phyloP scores from a whole-genome alignment of 2,888 invertebrate genomes.

The Drosophila eohydei region DNA sequence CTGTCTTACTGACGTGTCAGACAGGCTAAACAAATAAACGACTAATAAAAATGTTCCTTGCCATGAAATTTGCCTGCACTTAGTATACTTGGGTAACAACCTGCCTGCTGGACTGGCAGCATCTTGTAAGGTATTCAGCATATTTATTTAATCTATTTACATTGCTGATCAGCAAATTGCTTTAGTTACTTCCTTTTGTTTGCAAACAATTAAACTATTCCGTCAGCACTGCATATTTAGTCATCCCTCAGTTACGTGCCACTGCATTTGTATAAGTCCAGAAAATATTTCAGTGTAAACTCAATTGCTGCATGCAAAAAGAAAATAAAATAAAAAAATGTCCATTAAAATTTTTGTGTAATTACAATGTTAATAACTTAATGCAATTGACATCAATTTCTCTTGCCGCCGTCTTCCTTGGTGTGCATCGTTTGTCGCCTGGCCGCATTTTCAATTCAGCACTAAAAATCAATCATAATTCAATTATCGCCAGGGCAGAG shows the following conservation, averaged over 20 bases:
- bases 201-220: constrained; percentile 41
- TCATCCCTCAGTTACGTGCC: neutral
- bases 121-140: constrained; percentile 12
- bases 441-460: constrained; percentile 45
- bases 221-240: constrained; percentile 9
- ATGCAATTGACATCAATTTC: constrained; percentile 74
- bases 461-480: constrained; percentile 73
- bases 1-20: constrained; percentile 32
- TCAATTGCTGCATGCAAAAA: constrained; percentile 43
- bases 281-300: constrained; percentile 36
- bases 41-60: constrained; percentile 59
- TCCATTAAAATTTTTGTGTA: constrained; percentile 64
- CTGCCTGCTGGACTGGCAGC: constrained; percentile 15
- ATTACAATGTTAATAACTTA: constrained; percentile 77
- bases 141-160: constrained; percentile 39
- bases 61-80: constrained; percentile 45
- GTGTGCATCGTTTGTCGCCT: constrained; percentile 2
- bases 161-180: constrained; percentile 27
- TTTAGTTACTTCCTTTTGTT: constrained; percentile 13
- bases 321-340: constrained; percentile 46
- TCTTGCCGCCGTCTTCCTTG: constrained; percentile 22
- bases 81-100: constrained; percentile 22
- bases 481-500: constrained; percentile 61
- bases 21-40: constrained; percentile 32
- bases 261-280: neutral